Base-by-base conservation (phyloP, 2,113 vertebrate species). In the Tetrax tetrax region DNA sequence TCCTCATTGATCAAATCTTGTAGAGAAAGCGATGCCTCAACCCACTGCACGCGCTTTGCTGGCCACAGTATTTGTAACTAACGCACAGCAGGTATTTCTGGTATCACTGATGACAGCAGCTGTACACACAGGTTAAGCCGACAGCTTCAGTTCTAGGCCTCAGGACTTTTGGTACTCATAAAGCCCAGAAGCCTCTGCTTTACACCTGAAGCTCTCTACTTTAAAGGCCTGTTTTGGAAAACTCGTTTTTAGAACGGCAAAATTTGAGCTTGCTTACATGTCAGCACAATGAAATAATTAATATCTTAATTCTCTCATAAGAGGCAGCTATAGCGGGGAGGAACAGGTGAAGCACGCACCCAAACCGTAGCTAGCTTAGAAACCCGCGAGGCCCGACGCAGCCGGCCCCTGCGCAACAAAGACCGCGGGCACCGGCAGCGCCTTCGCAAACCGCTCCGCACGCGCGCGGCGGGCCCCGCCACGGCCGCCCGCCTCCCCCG, bases 1-100 rank as follows among this genome's bases (percentile, higher is more conserved):
- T n/a, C 41, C 23, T n/a, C 56, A 18, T 0, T 5, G 17, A 38
- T 4, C 5, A 0, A 35, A 24, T 6, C 29, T 7, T 13, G 22
- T 2, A 31, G 76, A 2, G 48, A 54, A 66, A 53, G 31, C 0
- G 4, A 45, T 12, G 47, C 37, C 31, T 51, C 19, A 27, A 31
- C 29, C 33, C 15, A 4, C 9, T 9, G 8, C 1, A 25, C 2
- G 1, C 17, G 10, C 25, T 29, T 22, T 37, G 14, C 5, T 18
- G 45, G 60, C 27, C 69, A 37, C 27, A 1, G 8, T 4, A 8
- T 23, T 21, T 41, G 25, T 47, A 22, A 33, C 21, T 10, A 75
- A 50, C 0, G 1, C 57, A 17, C 33, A 10, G 2, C 3, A 3
- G 27, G 27, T 14, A 10, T 9, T 47, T 23, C 79, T 12, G 56